Percentiles rank a stretch among this genome's conserved stretches.
These are phyloP conservation scores for Oreochromis mossambicus DNA, from an alignment of 2,797 vertebrate species.

Conservation along the genomic window DNA sequence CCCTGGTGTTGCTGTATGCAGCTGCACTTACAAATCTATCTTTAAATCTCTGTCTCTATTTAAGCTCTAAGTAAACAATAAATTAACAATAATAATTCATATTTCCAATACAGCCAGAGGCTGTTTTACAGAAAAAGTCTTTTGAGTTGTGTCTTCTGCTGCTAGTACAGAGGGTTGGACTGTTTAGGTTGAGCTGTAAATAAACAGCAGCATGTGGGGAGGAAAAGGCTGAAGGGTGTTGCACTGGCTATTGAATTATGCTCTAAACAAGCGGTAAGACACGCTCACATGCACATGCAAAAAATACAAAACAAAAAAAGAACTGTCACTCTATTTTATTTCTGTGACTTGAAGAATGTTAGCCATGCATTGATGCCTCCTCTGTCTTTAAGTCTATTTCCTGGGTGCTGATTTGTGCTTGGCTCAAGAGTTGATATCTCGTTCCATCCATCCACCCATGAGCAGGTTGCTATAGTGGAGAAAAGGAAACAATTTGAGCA, in stretches of 20 bases:
- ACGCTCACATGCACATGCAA: neutral
- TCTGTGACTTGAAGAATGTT: slow-evolving; percentile 53
- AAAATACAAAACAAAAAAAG: neutral
- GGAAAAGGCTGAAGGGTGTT: slow-evolving; percentile 28
- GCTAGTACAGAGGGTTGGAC: neutral
- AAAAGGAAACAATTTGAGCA: neutral
- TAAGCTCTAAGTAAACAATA: slow-evolving; percentile 13
- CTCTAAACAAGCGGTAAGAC: neutral
- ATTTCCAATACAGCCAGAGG: neutral
- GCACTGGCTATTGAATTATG: slow-evolving; percentile 42
- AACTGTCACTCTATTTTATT: neutral
- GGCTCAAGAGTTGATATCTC: slow-evolving; percentile 34
- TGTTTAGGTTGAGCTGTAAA: neutral
- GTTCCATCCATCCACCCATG: slow-evolving; percentile 13
- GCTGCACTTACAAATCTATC: neutral
- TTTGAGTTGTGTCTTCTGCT: slow-evolving; percentile 21
- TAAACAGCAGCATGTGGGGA: slow-evolving; percentile 11
- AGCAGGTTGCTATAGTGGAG: neutral
- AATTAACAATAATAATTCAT: slow-evolving; percentile 29
- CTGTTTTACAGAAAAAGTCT: neutral
- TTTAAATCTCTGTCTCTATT: slow-evolving; percentile 13
- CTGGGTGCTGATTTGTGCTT: slow-evolving; percentile 66
- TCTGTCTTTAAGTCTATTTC: slow-evolving; percentile 36
- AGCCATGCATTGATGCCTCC: slow-evolving; percentile 65
- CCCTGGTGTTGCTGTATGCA: neutral